A percentile compares a stretch with the other conserved stretches of the same genome.
Evolutionary conservation across 2,113 vertebrate genomes (phyloP).

Genomic region (Hirundichthys speculiger): DNA sequence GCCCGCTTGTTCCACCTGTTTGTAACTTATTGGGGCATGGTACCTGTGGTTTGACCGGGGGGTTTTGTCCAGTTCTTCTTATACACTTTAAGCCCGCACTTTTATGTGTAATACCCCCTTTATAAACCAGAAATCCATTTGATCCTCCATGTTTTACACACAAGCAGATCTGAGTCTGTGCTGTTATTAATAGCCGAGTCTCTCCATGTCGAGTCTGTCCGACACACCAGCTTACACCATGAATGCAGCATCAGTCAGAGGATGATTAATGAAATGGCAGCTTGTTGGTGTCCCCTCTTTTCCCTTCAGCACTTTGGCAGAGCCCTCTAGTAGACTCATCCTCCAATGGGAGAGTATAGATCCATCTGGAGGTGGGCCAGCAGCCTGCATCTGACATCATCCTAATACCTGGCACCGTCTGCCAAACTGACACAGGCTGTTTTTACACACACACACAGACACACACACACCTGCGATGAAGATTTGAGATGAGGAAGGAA

Average conservation of each 20-base stretch:
- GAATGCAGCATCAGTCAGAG: constrained; percentile 20
- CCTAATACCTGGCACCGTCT: constrained; percentile 51
- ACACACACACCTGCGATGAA: constrained; percentile 33
- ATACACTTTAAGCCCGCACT: neutral
- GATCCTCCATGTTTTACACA: constrained; percentile 3
- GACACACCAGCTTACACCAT: neutral
- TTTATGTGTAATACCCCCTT: neutral
- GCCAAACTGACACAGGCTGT: constrained; percentile 24
- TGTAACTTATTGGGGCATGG: too few relatives aligned
- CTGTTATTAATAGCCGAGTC: constrained; percentile 2
- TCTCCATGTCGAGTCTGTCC: neutral
- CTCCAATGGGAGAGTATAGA: constrained; percentile 47
- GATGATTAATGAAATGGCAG: constrained; percentile 55
- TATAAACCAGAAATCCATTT: neutral
- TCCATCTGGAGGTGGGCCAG: constrained; percentile 58
- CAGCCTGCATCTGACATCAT: constrained; percentile 57
- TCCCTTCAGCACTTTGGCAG: constrained; percentile 33
- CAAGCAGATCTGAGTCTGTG: neutral
- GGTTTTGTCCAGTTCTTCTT: too few relatives aligned
- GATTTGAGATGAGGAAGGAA: constrained; percentile 20
- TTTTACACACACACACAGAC: constrained; percentile 3
- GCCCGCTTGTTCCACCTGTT: too few relatives aligned
- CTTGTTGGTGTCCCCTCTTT: constrained; percentile 20
- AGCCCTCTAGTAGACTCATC: neutral
- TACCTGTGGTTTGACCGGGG: too few relatives aligned